phyloP scores from a whole-genome alignment of 2,888 invertebrate species.

The Bellardia pandia region DNA sequence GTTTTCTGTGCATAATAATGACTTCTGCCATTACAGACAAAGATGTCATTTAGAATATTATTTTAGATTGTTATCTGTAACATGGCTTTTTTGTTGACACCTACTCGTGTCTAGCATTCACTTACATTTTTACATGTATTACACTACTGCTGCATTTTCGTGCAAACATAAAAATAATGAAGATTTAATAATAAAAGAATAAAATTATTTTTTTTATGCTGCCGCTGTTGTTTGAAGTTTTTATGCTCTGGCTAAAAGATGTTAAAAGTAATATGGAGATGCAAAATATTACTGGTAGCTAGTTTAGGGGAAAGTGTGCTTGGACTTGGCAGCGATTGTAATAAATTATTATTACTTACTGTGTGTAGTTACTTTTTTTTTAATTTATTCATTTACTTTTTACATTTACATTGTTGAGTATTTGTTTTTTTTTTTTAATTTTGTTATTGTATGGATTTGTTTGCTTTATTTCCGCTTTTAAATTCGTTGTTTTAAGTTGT shows the following conservation, averaged over 20 bases:
- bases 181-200: background rate
- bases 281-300: background rate
- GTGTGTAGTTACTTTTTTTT: no score
- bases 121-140: background rate
- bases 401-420: no score
- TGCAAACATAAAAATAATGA: constrained; percentile 39
- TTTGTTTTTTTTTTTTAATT: no score
- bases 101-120: constrained; percentile 22
- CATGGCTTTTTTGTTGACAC: constrained; percentile 37
- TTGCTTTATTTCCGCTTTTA: background rate
- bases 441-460: no score
- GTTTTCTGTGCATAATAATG: constrained; percentile 52
- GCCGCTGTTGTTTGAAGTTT: constrained; percentile 4
- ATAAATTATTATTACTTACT: no score
- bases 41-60: constrained; percentile 62
- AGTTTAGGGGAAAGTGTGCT: background rate
- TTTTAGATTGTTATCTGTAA: constrained; percentile 52
- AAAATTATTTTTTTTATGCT: background rate
- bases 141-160: constrained; percentile 10
- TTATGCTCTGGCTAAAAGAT: background rate
- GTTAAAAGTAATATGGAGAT: background rate
- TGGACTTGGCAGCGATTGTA: no score
- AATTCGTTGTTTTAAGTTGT: background rate
- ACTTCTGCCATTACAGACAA: constrained; percentile 63
- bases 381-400: no score